A percentile compares a stretch with the other conserved stretches of the same genome.
Conservation (phyloP, 2,113 vertebrate species). For the Antidorcas marsupialis region DNA sequence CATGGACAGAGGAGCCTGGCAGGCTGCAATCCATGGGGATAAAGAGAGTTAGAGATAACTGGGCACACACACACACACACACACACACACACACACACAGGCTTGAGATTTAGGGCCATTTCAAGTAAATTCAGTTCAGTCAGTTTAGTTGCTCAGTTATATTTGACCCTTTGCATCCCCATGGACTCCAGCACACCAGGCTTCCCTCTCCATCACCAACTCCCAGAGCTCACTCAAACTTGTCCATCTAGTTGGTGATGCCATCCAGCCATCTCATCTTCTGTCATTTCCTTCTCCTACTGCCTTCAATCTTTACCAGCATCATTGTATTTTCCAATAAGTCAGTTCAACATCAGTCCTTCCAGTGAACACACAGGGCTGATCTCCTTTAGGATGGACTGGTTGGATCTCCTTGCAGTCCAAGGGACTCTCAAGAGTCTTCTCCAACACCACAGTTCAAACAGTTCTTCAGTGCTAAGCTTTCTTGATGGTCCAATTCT, state of each 20-base stretch:
- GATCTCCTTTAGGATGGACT: not conserved
- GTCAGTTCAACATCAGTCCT: not conserved
- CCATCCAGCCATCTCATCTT: not conserved
- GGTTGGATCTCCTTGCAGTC: not conserved
- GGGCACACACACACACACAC: not conserved
- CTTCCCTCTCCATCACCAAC: not conserved
- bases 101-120: not conserved
- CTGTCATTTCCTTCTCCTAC: not conserved
- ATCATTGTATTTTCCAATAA: not conserved
- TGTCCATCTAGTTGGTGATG: not conserved
- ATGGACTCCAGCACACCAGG: not conserved
- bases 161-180: not conserved
- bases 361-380: not conserved
- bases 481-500: not conserved
- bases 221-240: fast-evolving
- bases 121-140: not conserved
- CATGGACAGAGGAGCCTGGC: not conserved
- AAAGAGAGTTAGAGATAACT: not conserved
- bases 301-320: not conserved
- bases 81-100: too few species aligned
- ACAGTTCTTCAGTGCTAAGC: not conserved
- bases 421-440: not conserved
- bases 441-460: not conserved
- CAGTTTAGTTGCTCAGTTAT: not conserved
- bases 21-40: not conserved